These are phyloP conservation scores for Pseudomugil gertrudae DNA, from an alignment of 2,797 vertebrate species.

Conservation along the genomic window DNA sequence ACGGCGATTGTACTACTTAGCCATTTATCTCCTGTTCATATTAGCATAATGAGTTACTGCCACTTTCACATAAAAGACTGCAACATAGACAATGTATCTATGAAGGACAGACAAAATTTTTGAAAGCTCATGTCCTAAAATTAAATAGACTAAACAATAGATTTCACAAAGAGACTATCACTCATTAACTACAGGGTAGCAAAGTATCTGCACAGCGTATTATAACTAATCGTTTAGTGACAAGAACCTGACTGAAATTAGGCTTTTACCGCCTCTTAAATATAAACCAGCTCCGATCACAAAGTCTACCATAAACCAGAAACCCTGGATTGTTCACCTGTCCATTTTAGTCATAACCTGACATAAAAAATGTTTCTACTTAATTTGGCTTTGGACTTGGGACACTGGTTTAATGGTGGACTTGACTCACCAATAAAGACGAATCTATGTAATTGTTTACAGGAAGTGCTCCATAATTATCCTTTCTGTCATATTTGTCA, in stretches of 20 bases:
- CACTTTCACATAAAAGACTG: neutral
- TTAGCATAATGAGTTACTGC: neutral
- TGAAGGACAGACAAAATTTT: neutral
- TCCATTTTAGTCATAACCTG: too few species aligned
- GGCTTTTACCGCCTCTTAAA: neutral
- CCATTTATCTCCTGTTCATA: neutral
- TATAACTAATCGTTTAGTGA: neutral
- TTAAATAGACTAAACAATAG: neutral
- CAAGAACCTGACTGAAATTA: neutral
- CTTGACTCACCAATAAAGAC: neutral
- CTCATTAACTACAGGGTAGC: neutral
- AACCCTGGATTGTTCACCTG: too few species aligned
- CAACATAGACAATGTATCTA: neutral
- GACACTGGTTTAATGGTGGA: neutral
- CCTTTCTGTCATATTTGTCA: constrained; percentile 3
- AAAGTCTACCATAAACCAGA: neutral
- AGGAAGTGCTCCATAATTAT: neutral
- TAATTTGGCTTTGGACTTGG: neutral
- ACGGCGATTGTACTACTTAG: neutral
- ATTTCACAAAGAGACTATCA: neutral
- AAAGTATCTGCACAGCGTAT: neutral
- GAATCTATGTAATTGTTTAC: neutral
- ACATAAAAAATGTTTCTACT: neutral
- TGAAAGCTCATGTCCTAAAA: neutral
- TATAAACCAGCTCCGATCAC: neutral